Base-by-base conservation (phyloP, 2,888 invertebrate species). In the Drosophila yooni region DNA sequence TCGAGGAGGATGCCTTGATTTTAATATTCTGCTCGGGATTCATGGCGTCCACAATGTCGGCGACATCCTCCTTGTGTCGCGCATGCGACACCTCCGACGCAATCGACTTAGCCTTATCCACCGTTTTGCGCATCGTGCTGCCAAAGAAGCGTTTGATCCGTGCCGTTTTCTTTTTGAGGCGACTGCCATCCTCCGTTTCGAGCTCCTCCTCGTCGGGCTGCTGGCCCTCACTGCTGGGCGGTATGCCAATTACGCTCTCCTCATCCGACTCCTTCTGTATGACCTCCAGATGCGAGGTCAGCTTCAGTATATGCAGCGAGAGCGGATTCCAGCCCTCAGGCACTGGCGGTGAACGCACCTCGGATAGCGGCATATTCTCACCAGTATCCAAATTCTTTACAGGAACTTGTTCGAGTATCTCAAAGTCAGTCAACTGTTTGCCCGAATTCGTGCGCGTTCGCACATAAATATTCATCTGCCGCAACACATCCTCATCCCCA, bases 291-390 rank as follows among this genome's bases (percentile, higher is more conserved):
- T 93, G 93, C 0, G 98, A 97, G 0, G 98, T 98, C 67, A 98
- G 94, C 71, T 98, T 94, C 96, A 99, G 98, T 92, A 99, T 98
- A 93, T 99, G 99, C 80, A 99, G 94, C 27, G 98, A 98, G 69
- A 99, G 94, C 5, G 99, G 99, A 94, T 99, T 99, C 93, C 98
- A 98, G 92, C 98, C 98, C 92, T 99, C 99, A 51, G 93, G 93
- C 75, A 93, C 92, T 63, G 93, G 93, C 68, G 93, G 93, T 74
- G 93, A 91, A 79, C 92, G 92, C 2, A 99, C 98, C 88, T 97
- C 96, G 91, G 98, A 98, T 70, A 99, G 94, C n/a, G 99, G 98
- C 84, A 99, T 96, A 82, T 97, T 95, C 93, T 99, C 99, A 3
- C 99, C 95, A 10, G 96, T 97, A 92, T 97, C 97, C 70, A 97